These are phyloP conservation scores for Monochamus saltuarius DNA, from an alignment of 1,140 invertebrate species.

Conservation along the genomic window DNA sequence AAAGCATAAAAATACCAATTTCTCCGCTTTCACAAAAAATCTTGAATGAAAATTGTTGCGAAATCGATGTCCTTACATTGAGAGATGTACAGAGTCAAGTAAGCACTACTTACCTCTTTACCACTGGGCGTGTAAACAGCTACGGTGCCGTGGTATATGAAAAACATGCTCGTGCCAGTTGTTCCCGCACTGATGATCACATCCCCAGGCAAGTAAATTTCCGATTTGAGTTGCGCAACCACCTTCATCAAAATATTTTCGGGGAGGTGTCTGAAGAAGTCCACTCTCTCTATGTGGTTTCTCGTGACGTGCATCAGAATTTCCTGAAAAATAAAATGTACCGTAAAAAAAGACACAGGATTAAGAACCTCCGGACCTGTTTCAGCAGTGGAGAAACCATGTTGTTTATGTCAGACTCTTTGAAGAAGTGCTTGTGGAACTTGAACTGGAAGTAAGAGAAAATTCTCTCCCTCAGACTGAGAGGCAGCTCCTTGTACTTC, in stretches of 20 bases:
- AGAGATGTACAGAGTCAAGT: no score
- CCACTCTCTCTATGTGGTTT: conserved; percentile 32
- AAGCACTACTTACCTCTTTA: conserved; percentile 55
- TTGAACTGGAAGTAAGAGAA: conserved; percentile 37
- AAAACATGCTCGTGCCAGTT: conserved; percentile 61
- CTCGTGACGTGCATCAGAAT: conserved; percentile 33
- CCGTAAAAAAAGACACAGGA: background rate
- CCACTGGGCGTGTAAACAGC: conserved; percentile 58
- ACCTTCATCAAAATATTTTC: conserved; percentile 30
- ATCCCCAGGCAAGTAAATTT: conserved; percentile 41
- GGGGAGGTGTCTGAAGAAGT: conserved; percentile 39
- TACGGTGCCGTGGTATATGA: conserved; percentile 58
- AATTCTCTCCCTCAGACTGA: conserved; percentile 24
- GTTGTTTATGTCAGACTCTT: conserved; percentile 28
- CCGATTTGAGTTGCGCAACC: conserved; percentile 31
- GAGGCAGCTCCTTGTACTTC: conserved; percentile 32
- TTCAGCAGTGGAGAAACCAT: conserved; percentile 26
- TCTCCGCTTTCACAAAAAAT: no score
- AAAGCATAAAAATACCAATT: no score
- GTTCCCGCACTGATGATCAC: conserved; percentile 56
- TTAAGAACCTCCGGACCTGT: conserved; percentile 14
- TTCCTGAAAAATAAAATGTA: conserved; percentile 32
- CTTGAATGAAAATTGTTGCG: no score
- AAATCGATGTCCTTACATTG: no score
- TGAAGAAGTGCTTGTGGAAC: conserved; percentile 39